phyloP scores from a whole-genome alignment of 2,888 invertebrate genomes.

The Uropetala carovei region DNA sequence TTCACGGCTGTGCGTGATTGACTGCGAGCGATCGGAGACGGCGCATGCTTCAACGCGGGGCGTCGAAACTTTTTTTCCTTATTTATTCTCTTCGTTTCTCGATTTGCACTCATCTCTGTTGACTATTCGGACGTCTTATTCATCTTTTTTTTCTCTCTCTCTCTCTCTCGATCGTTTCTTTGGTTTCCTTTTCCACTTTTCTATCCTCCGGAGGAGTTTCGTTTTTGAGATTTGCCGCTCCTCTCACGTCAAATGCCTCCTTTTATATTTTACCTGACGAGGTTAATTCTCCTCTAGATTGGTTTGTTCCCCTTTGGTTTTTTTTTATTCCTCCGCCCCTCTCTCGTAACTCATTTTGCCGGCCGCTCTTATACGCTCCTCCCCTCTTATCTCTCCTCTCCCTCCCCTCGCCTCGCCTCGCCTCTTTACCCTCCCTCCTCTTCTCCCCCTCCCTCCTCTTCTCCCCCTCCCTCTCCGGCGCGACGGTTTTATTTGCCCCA shows the following conservation, averaged over 20 bases:
- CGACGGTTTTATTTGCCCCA: background rate
- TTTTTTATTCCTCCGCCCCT: background rate
- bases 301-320: background rate
- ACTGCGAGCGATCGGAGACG: background rate
- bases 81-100: background rate
- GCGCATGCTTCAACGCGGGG: background rate
- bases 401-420: background rate
- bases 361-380: background rate
- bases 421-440: background rate
- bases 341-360: background rate
- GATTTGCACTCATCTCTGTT: slow-evolving; percentile 3
- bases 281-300: background rate
- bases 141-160: background rate
- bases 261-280: background rate
- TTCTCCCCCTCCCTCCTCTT: background rate
- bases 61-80: background rate
- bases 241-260: background rate
- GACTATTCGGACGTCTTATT: background rate
- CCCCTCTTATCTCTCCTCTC: background rate
- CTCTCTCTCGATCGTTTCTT: background rate
- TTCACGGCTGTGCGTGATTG: background rate
- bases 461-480: background rate
- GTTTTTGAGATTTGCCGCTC: background rate
- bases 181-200: background rate
- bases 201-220: background rate